Evolutionary conservation across 2,888 invertebrate species (phyloP), one percentile per base, ranked within the genome.

Genomic region (Autographa gamma): DNA sequence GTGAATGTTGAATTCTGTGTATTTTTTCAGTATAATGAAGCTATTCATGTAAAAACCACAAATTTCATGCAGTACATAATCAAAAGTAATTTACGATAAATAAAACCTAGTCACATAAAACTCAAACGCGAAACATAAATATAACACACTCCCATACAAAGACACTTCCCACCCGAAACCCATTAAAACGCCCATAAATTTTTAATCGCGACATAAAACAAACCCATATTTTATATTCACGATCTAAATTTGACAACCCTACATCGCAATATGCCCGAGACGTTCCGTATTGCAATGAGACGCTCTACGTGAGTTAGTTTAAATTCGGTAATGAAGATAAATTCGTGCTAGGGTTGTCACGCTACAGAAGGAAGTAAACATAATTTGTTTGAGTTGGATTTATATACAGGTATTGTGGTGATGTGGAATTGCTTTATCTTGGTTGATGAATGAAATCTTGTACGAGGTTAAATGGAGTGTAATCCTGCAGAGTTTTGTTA

Each of bases 241-340:
- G 25, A 14, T 58, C 18, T 54, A 31, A 48, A 48, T 9, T 25
- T 58, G 76, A 70, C 79, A 78, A 31, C 79, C 76, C 54, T 68
- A 31, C 25, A 38, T 56, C 61, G 70, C 79, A 76, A 73, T 75
- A 79, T 79, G 68, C 76, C 66, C 43, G 19, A 69, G 62, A 54
- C 63, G 73, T 69, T 11, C 63, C 68, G 52, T 73, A 76, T 76
- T 69, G 79, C 73, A 68, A 67, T 62, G 66, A 73, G 68, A 69
- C 60, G 58, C 69, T 25, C 64, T 58, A 78, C 78, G 78, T 78
- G 78, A 79, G 65, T 66, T 78, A 78, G 67, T 80, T 79, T 80
- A 80, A 77, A 79, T 79, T 77, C 74, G 69, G 79, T 79, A 79
- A 79, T 79, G 79, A 79, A 77, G 79, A 77, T 69, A 77, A 77